Conservation (phyloP, 2,113 vertebrate species). For the Anolis carolinensis region DNA sequence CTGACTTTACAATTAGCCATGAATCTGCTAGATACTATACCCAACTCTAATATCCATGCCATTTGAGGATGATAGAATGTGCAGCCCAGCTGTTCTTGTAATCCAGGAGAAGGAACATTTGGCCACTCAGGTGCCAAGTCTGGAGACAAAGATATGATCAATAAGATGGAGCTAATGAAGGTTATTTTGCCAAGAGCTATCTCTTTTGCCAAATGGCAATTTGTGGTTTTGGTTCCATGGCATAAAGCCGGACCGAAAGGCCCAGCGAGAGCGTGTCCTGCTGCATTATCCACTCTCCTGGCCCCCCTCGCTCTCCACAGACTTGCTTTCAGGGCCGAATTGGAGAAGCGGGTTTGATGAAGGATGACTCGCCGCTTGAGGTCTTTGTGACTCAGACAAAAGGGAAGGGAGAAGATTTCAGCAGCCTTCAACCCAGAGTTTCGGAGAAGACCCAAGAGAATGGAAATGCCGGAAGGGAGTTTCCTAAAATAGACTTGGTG, state of each 20-base stretch:
- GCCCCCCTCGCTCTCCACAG: no score
- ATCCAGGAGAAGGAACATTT: no score
- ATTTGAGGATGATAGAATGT: not conserved
- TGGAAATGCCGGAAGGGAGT: conserved; percentile 14
- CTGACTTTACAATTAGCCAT: no score
- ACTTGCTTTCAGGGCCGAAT: not conserved
- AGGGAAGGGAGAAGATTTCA: conserved; percentile 1
- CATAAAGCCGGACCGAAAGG: not conserved
- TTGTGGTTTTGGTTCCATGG: not conserved
- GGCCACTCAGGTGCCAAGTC: no score
- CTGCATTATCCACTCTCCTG: not conserved
- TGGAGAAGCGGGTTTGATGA: not conserved
- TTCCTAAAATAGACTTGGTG: conserved; percentile 29
- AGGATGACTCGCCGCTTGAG: not conserved
- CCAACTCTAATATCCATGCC: no score
- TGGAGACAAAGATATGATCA: no score
- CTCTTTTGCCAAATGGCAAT: not conserved
- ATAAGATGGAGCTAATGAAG: no score
- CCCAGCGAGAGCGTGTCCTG: not conserved
- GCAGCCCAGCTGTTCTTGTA: not conserved
- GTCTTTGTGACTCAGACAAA: conserved; percentile 33
- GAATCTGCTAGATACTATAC: no score
- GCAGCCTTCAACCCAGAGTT: conserved; percentile 4
- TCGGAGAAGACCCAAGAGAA: conserved; percentile 14
- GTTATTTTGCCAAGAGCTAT: not conserved